A percentile compares a stretch with the other conserved stretches of the same genome.
These are phyloP conservation scores for Eupsilia transversa DNA, from an alignment of 2,888 invertebrate genomes.

Conservation along the genomic window DNA sequence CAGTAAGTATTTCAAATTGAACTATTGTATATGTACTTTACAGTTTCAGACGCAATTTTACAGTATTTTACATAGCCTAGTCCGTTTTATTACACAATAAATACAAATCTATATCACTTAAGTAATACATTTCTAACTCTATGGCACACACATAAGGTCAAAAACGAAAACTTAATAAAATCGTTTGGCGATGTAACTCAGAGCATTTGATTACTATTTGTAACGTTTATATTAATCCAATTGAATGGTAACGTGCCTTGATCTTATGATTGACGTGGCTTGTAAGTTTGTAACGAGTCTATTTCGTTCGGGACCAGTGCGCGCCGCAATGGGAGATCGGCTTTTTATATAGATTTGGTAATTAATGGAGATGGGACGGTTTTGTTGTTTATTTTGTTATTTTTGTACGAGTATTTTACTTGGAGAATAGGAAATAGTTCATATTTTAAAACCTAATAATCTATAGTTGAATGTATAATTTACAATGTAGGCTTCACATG, in stretches of 20 bases:
- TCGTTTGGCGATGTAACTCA: conserved; percentile 83
- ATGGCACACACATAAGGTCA: conserved; percentile 75
- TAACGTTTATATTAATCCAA: conserved; percentile 88
- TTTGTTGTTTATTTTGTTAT: conserved; percentile 3
- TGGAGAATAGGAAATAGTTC: neutral
- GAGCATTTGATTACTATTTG: conserved; percentile 89
- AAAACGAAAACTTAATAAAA: conserved; percentile 78
- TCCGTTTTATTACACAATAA: neutral
- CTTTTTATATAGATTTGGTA: conserved; percentile 58
- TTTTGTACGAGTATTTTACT: neutral
- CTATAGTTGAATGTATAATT: neutral
- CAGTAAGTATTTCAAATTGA: neutral
- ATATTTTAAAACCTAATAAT: neutral
- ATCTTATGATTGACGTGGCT: conserved; percentile 82
- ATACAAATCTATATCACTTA: neutral
- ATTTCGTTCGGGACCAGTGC: conserved; percentile 81
- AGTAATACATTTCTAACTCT: conserved; percentile 65
- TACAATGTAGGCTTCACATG: no score
- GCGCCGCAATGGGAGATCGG: conserved; percentile 70
- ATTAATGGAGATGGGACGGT: conserved; percentile 49
- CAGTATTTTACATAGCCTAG: neutral
- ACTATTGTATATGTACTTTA: neutral
- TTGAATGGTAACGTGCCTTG: conserved; percentile 76
- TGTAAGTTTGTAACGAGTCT: conserved; percentile 87
- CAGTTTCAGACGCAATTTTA: neutral